A percentile compares a stretch with the other conserved stretches of the same genome.
Conservation (phyloP, 2,797 vertebrate genomes). For the Rhinichthys osculus region DNA sequence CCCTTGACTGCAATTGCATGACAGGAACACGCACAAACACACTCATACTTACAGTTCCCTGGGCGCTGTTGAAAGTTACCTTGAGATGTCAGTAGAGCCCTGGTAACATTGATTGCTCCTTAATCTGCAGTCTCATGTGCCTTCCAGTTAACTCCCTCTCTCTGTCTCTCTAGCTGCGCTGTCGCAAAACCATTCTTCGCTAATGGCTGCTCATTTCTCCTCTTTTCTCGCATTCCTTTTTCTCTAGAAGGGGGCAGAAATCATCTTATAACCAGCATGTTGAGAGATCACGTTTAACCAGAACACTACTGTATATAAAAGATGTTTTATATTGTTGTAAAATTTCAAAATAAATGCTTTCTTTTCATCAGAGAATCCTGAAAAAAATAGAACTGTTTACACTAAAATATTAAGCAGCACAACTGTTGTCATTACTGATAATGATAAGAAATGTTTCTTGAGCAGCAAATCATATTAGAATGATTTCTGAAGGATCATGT, state of each 20-base stretch:
- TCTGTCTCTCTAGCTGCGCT: conserved; percentile 28
- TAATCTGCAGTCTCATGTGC: conserved; percentile 66
- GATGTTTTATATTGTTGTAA: neutral
- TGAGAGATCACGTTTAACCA: neutral
- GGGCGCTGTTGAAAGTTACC: conserved; percentile 52
- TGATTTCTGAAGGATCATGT: neutral
- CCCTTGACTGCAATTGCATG: conserved; percentile 32
- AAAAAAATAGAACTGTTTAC: neutral
- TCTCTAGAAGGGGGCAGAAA: neutral
- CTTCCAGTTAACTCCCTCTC: neutral
- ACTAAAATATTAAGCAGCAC: neutral
- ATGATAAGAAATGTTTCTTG: neutral
- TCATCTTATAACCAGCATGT: neutral
- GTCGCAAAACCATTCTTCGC: conserved; percentile 44
- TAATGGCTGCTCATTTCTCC: conserved; percentile 43
- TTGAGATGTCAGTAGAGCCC: conserved; percentile 69
- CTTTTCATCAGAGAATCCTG: neutral
- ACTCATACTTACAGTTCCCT: conserved; percentile 23
- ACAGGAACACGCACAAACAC: neutral
- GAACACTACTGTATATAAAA: neutral
- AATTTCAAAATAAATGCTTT: neutral
- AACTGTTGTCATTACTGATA: neutral
- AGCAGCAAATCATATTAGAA: neutral
- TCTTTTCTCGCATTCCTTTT: conserved; percentile 36
- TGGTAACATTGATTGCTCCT: conserved; percentile 70